These are phyloP conservation scores for Spilosoma lubricipeda DNA, from an alignment of 2,888 invertebrate species.

Conservation along the genomic window DNA sequence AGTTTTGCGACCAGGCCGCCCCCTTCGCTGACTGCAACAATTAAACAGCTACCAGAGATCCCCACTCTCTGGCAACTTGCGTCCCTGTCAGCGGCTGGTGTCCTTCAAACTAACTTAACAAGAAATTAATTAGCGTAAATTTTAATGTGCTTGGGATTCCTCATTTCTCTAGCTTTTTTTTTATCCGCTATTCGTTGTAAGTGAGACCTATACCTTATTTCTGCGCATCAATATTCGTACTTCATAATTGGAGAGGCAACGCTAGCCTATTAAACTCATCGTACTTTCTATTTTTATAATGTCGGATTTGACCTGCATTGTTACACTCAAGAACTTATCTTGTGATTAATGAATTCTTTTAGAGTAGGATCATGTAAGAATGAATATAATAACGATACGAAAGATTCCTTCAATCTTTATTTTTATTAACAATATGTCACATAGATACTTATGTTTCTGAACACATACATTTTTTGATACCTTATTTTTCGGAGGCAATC, in stretches of 20 bases:
- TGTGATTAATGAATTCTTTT: constrained; percentile 28
- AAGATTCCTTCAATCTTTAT: not conserved
- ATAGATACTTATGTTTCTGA: too few species aligned
- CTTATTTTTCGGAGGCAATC: too few species aligned
- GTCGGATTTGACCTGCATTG: constrained; percentile 33
- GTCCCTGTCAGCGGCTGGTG: too few species aligned
- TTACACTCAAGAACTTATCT: constrained; percentile 18
- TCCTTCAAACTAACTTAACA: not conserved
- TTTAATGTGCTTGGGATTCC: too few species aligned
- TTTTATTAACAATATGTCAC: too few species aligned
- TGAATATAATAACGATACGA: constrained; percentile 6
- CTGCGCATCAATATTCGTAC: constrained; percentile 46
- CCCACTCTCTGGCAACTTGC: too few species aligned
- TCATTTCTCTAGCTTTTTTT: not conserved
- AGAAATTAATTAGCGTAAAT: too few species aligned
- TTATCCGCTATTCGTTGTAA: constrained; percentile 6
- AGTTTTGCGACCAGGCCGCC: too few species aligned
- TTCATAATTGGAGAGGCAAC: constrained; percentile 43
- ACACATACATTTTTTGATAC: too few species aligned
- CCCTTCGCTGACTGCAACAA: too few species aligned
- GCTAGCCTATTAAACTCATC: constrained; percentile 27
- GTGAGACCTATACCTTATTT: constrained; percentile 12
- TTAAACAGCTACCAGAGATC: too few species aligned
- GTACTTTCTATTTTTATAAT: constrained; percentile 46
- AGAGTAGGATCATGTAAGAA: constrained; percentile 6